phyloP scores from a whole-genome alignment of 2,888 invertebrate species.

The Punctoribates punctum region DNA sequence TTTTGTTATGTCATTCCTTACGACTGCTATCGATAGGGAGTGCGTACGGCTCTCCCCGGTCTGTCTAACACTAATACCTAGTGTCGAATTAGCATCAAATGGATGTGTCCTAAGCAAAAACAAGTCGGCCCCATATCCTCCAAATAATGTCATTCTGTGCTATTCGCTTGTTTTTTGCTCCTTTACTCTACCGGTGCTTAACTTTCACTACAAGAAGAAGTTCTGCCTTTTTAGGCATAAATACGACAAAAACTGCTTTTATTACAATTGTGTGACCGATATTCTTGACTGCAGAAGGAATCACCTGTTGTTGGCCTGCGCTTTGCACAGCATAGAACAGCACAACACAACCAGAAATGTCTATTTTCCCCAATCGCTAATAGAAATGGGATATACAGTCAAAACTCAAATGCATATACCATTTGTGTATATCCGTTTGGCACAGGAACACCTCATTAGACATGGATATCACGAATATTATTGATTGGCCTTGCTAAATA shows the following conservation, averaged over 20 bases:
- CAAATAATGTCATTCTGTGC: not conserved
- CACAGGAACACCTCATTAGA: not conserved
- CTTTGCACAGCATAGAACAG: not conserved
- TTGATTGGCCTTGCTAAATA: not conserved
- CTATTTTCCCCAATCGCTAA: too few relatives aligned
- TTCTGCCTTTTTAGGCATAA: not conserved
- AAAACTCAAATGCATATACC: not conserved
- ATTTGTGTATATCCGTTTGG: not conserved
- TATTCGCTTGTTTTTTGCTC: not conserved
- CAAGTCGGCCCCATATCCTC: slow-evolving; percentile 14
- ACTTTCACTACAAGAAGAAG: not conserved
- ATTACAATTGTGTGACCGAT: slow-evolving; percentile 20
- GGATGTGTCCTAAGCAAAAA: not conserved
- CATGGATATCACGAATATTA: not conserved
- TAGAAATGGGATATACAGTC: not conserved
- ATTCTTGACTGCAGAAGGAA: slow-evolving; percentile 10
- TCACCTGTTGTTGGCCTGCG: slow-evolving; percentile 2
- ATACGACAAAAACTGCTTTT: not conserved
- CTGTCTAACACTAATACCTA: not conserved
- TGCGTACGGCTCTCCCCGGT: not conserved
- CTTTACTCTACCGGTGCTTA: not conserved
- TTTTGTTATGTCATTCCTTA: not conserved
- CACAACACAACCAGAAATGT: too few relatives aligned
- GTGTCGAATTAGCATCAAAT: slow-evolving; percentile 15
- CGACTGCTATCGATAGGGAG: not conserved